Evolutionary conservation across 2,888 invertebrate genomes (phyloP).

Genomic region (Rhingia campestris): DNA sequence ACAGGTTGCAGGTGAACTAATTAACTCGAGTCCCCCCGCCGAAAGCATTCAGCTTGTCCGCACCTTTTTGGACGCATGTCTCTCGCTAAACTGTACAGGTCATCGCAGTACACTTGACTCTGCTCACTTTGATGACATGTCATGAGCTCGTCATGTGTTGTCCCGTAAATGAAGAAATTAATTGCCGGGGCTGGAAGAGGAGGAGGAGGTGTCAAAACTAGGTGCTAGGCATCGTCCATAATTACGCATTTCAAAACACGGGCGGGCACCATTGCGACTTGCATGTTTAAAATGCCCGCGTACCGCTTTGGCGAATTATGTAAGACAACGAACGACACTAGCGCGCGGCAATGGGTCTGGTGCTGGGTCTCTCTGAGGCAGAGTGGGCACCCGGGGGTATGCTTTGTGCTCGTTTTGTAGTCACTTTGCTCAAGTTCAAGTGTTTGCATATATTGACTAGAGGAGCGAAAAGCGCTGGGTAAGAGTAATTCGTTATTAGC

Average conservation of each 20-base stretch:
- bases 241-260: slow-evolving; percentile 26
- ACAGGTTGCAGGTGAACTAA: slow-evolving; percentile 8
- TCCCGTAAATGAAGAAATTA: slow-evolving; percentile 6
- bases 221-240: slow-evolving; percentile 19
- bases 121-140: neutral
- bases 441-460: slow-evolving; percentile 28
- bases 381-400: neutral
- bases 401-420: slow-evolving; percentile 5
- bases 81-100: slow-evolving; percentile 4
- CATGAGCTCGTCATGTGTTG: neutral
- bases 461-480: neutral
- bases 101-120: neutral
- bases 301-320: slow-evolving; percentile 14
- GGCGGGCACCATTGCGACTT: neutral
- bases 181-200: neutral
- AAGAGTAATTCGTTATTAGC: slow-evolving; percentile 50
- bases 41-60: neutral
- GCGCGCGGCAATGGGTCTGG: slow-evolving; percentile 12
- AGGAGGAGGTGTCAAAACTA: slow-evolving; percentile 37
- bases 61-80: slow-evolving; percentile 5
- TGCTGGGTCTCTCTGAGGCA: neutral
- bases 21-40: slow-evolving; percentile 1
- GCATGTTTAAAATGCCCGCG: neutral
- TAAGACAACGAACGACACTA: slow-evolving; percentile 8
- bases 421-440: slow-evolving; percentile 54